A percentile compares a stretch with the other conserved stretches of the same genome.
Evolutionary conservation across 1,140 invertebrate species (phyloP).

Genomic region (Xylocopa sonorina): DNA sequence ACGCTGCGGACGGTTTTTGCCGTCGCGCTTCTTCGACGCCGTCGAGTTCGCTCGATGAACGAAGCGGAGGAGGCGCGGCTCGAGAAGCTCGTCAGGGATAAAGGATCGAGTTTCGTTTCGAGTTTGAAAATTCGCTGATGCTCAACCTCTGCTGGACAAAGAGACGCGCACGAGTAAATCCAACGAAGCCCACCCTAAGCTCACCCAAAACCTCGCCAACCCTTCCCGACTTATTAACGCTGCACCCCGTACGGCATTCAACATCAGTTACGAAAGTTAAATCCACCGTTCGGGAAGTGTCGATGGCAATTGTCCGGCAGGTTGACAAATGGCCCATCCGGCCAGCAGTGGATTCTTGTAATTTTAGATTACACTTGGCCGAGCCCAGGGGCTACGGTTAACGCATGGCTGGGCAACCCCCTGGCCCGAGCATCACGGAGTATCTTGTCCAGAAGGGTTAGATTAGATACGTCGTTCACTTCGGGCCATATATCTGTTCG

Average conservation of each 20-base stretch:
- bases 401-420: slow-evolving; percentile 64
- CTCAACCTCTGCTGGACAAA: no score
- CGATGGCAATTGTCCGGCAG: slow-evolving; percentile 59
- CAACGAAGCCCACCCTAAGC: no score
- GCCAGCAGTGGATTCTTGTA: slow-evolving; percentile 63
- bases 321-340: slow-evolving; percentile 60
- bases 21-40: not conserved
- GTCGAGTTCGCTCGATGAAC: slow-evolving; percentile 16
- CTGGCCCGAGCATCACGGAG: slow-evolving; percentile 69
- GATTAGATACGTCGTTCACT: slow-evolving; percentile 81
- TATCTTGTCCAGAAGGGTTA: slow-evolving; percentile 80
- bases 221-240: not conserved
- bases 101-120: not conserved
- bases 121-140: not conserved
- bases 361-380: slow-evolving; percentile 70
- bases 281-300: slow-evolving; percentile 33
- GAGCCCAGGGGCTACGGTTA: slow-evolving; percentile 58
- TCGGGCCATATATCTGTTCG: slow-evolving; percentile 77
- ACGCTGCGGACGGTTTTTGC: slow-evolving; percentile 16
- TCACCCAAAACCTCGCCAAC: no score
- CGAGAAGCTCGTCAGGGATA: not conserved
- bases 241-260: not conserved
- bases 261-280: not conserved
- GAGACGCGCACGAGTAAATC: no score
- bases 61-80: not conserved